These are phyloP conservation scores for Podarcis raffonei DNA, from an alignment of 2,113 vertebrate species.

Conservation along the genomic window DNA sequence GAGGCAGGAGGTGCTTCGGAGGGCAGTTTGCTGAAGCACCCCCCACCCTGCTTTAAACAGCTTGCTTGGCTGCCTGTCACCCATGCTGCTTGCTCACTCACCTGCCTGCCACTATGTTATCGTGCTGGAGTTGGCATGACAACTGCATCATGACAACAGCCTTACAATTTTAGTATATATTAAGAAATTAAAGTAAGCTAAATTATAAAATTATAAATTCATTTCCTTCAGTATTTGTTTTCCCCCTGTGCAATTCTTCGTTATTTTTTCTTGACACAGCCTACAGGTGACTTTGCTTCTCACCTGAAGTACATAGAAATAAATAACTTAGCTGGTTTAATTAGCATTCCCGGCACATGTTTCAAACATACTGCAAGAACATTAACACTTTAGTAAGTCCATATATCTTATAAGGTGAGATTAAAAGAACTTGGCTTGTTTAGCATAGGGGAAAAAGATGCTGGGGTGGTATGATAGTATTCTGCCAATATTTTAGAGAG, in stretches of 20 bases:
- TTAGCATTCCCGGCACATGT: background rate
- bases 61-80: no score
- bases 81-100: no score
- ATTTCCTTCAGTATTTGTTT: background rate
- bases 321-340: conserved; percentile 1
- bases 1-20: no score
- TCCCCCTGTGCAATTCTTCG: background rate
- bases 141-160: no score
- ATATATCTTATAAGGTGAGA: background rate
- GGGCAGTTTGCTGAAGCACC: no score
- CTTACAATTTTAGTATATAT: no score
- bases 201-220: background rate
- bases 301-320: background rate
- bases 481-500: background rate
- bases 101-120: no score
- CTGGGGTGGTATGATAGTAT: background rate
- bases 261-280: background rate
- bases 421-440: conserved; percentile 6
- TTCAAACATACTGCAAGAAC: background rate
- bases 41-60: no score
- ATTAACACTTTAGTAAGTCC: conserved; percentile 7
- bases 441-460: background rate
- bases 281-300: background rate
- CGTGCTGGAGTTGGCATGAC: no score
- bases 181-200: background rate